Evolutionary conservation across 1,140 invertebrate species (phyloP).

Genomic region (Nylanderia fulva): DNA sequence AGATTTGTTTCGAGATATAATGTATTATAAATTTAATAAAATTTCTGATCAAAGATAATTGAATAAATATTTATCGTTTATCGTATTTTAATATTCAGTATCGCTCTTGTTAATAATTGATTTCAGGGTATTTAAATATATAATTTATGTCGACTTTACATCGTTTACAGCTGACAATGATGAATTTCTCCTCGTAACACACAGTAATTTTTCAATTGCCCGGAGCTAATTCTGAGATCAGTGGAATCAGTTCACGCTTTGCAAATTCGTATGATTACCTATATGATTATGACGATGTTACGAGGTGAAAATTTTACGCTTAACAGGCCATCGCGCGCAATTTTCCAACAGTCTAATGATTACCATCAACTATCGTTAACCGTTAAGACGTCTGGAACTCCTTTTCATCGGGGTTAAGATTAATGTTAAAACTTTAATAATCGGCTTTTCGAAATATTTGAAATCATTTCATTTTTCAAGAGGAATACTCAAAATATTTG

Average conservation of each 20-base stretch:
- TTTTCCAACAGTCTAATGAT: slow-evolving; percentile 13
- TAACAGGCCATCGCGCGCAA: background rate
- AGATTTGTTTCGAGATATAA: background rate
- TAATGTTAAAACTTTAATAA: background rate
- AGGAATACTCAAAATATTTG: background rate
- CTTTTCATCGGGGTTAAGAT: background rate
- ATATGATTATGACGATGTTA: slow-evolving; percentile 25
- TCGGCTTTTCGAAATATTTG: background rate
- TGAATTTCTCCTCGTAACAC: slow-evolving; percentile 31
- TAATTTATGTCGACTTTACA: background rate
- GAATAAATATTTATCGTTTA: too few relatives aligned
- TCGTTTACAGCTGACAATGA: background rate
- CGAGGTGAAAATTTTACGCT: slow-evolving; percentile 34
- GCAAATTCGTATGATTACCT: slow-evolving; percentile 30
- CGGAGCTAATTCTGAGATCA: slow-evolving; percentile 28
- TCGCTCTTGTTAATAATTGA: background rate
- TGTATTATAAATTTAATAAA: background rate
- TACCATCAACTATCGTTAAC: slow-evolving; percentile 12
- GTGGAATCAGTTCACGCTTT: slow-evolving; percentile 38
- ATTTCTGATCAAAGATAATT: too few relatives aligned
- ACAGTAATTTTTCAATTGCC: slow-evolving; percentile 32
- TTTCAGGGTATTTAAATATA: background rate
- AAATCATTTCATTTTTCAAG: too few relatives aligned
- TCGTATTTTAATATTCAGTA: background rate
- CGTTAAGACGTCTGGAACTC: background rate